These are phyloP conservation scores for Cettia cetti DNA, from an alignment of 2,113 vertebrate genomes.

Conservation along the genomic window DNA sequence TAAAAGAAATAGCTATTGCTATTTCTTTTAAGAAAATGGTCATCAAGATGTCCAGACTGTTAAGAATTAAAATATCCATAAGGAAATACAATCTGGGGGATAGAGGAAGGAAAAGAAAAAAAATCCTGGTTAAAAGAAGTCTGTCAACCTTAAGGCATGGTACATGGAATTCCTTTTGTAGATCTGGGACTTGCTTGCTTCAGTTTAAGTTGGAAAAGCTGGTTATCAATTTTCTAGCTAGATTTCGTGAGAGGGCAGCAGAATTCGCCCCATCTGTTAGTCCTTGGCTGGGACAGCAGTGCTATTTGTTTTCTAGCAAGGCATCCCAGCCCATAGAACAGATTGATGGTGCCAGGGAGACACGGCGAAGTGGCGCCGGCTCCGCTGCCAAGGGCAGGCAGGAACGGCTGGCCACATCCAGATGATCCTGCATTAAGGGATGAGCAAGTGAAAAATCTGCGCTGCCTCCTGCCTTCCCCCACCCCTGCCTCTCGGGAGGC, in stretches of 20 bases:
- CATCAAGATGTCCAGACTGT: neutral
- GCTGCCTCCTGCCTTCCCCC: neutral
- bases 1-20: neutral
- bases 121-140: neutral
- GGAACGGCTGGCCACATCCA: neutral
- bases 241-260: neutral
- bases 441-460: neutral
- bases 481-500: neutral
- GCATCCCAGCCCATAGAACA: neutral
- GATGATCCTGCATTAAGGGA: neutral
- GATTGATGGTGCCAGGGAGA: conserved; percentile 28
- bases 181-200: neutral
- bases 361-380: neutral
- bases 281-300: conserved; percentile 21
- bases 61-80: neutral
- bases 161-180: neutral
- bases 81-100: neutral
- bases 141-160: neutral
- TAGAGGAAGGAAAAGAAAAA: too few species aligned
- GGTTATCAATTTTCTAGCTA: neutral
- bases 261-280: conserved; percentile 18
- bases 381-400: neutral
- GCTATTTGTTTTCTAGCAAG: conserved; percentile 21
- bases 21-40: too few species aligned
- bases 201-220: neutral